Percentiles rank a stretch among this genome's conserved stretches.
Conservation (phyloP, 53 echinoderm and acorn worm genomes). For the Henricia sp. region DNA sequence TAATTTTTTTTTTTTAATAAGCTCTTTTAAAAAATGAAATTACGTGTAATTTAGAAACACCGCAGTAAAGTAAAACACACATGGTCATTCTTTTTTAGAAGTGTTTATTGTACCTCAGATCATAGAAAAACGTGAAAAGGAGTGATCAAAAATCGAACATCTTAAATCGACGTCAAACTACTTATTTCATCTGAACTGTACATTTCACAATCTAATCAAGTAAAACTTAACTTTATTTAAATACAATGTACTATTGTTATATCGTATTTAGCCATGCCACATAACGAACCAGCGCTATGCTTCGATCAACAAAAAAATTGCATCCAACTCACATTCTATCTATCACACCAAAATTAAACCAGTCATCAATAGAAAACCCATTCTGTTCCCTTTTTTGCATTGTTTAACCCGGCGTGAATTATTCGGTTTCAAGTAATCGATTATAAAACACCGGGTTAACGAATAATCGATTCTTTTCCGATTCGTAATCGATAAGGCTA, state of each 20-base stretch:
- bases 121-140: constrained; percentile 48
- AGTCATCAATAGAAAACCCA: neutral
- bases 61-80: neutral
- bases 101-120: constrained; percentile 55
- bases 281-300: constrained; percentile 38
- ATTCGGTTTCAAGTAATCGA: too few species aligned
- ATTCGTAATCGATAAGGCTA: neutral
- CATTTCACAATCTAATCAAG: constrained; percentile 9
- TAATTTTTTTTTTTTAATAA: too few species aligned
- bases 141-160: constrained; percentile 32
- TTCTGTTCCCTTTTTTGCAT: neutral
- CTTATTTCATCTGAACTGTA: neutral
- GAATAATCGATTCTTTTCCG: too few species aligned
- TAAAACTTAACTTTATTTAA: constrained; percentile 10
- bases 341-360: neutral
- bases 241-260: neutral
- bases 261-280: constrained; percentile 18
- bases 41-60: neutral
- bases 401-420: neutral
- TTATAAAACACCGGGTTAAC: too few species aligned
- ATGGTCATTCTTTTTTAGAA: neutral
- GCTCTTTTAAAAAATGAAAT: too few species aligned
- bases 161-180: constrained; percentile 26
- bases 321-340: constrained; percentile 2
- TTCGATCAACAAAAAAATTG: constrained; percentile 4